Base-by-base conservation (phyloP, 2,797 vertebrate genomes). In the Sarcophilus harrisii region DNA sequence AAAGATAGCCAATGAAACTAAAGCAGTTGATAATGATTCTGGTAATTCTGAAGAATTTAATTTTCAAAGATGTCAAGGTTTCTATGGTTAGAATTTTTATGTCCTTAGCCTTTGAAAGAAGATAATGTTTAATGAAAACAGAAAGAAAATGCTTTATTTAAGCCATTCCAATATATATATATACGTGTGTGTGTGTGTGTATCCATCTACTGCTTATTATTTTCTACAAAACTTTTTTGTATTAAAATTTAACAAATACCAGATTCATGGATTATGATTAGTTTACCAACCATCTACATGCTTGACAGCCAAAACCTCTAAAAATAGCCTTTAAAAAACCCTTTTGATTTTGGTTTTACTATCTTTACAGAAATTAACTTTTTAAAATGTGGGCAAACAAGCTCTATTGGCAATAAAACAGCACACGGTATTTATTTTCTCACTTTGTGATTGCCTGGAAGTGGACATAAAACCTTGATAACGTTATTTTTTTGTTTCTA, bases 391-490 rank as follows among this genome's bases (percentile, higher is more conserved):
- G 73, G 92, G 87, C 97, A 97, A 55, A 66, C 93, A 95, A 89
- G 96, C 54, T 59, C 66, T 90, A 8, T 97, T 96, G 97, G 96
- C 96, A 97, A 0, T 97, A 97, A 97, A 98, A 1, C 92, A 90
- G 81, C 87, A 29, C 91, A 92, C 92, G 92, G 93, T 95, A 0
- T 0, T 24, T 57, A 3, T 96, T 94, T 98, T 93, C 89, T 97
- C 87, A 94, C 97, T 95, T 94, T 90, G 90, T 95, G 96, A 89
- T 11, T 97, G 93, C 90, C 92, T 81, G 95, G 95, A 95, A 81
- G 57, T 96, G 92, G 96, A 97, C 98, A 97, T 98, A 97, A 98
- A 98, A 96, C 94, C 93, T 96, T 94, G 93, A 92, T 98, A 9
- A 62, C 58, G 0, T 97, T 96, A 89, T 97, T 98, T 97, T 97